Evolutionary conservation across 1,140 invertebrate genomes (phyloP), one percentile per base, ranked within the genome.

Genomic region (Laodelphax striatellus): DNA sequence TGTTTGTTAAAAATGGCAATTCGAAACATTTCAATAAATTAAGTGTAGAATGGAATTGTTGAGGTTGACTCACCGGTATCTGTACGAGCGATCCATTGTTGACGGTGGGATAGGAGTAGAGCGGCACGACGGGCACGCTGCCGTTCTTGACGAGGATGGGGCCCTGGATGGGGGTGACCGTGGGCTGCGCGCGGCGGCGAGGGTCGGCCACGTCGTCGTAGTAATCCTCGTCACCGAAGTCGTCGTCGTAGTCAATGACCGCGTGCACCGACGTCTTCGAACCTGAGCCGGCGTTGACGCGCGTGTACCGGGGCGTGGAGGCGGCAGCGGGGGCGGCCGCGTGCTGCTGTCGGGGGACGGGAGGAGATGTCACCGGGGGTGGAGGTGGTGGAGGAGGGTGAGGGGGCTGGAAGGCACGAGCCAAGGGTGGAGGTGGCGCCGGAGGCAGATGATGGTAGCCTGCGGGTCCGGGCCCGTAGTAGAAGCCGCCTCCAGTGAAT

Each of bases 61-160:
- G 60, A 82, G 4, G 11, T 11, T 9, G 60, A 82, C 86, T 89
- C 76, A 91, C 89, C 72, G 88, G 88, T 77, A 92, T 90, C 77
- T 90, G 88, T 57, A 90, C 81, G 68, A 90, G 84, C 14, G 83
- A 84, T 60, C 88, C 88, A 73, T 92, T 92, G 71, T 87, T 88
- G 62, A 88, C 71, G 57, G 84, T 84, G 10, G 84, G 83, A 75
- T 90, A 90, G 19, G 87, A 87, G 63, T 88, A 90, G 2, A 90
- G 74, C n/a, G 88, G 89, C 52, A 92, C 87, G 0, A 92, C 88
- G 17, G 89, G 88, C 21, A 89, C 86, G 22, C 80, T 80, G 61
- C 86, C 85, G 71, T 90, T 89, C 71, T 87, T 85, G 61, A 90
- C 65, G 64, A 81, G 82, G 71, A 90, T 87, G 3, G 88, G 88